Conservation (phyloP, 2,888 invertebrate species). For the Deilephila porcellus region DNA sequence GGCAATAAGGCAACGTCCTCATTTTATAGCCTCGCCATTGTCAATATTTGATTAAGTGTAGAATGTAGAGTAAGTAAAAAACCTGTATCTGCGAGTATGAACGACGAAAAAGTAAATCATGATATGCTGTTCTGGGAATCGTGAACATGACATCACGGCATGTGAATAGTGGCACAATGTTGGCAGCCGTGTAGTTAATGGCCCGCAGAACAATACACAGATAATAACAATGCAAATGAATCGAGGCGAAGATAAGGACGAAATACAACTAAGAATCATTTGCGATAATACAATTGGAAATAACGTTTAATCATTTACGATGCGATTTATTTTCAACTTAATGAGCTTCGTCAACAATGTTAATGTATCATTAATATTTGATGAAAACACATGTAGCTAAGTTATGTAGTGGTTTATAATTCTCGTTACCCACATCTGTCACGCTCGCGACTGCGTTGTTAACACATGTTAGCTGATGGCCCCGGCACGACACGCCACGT, state of each 20-base stretch:
- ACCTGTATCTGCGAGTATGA: conserved; percentile 49
- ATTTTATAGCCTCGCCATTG: conserved; percentile 51
- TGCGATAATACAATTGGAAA: conserved; percentile 4
- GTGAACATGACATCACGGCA: conserved; percentile 63
- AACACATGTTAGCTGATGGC: conserved; percentile 66
- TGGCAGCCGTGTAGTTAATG: conserved; percentile 61
- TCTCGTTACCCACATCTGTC: conserved; percentile 60
- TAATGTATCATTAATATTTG: conserved; percentile 54
- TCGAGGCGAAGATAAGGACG: conserved; percentile 53
- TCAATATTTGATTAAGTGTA: conserved; percentile 64
- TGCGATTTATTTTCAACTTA: conserved; percentile 18
- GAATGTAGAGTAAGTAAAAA: conserved; percentile 52
- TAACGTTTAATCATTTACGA: not conserved
- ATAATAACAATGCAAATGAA: conserved; percentile 63
- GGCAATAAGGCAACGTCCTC: conserved; percentile 61
- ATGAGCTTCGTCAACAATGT: conserved; percentile 40
- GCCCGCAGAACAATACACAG: conserved; percentile 58
- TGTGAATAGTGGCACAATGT: conserved; percentile 61
- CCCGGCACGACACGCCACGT: conserved; percentile 55
- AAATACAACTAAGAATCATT: conserved; percentile 31
- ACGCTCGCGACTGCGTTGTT: conserved; percentile 59
- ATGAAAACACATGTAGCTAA: conserved; percentile 50
- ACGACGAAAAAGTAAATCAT: conserved; percentile 53
- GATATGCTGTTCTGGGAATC: conserved; percentile 55
- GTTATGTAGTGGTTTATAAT: conserved; percentile 52